phyloP scores from a whole-genome alignment of 2,113 vertebrate species.

The Strigops habroptila region DNA sequence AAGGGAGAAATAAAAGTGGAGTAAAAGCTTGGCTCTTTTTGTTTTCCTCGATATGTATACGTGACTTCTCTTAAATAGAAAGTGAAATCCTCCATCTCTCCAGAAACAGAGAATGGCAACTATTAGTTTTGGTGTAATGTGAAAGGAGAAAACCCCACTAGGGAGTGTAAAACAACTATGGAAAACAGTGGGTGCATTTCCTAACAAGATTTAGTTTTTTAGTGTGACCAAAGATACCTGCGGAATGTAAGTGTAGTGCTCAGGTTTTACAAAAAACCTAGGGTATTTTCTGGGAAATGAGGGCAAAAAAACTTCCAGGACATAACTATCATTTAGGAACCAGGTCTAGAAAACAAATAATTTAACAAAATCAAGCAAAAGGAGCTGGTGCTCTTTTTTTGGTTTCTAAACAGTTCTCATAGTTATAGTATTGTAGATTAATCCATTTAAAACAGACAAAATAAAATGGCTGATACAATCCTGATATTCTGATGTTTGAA shows the following conservation, averaged over 20 bases:
- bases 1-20: background rate
- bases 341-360: background rate
- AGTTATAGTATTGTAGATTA: background rate
- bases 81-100: background rate
- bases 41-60: rapidly evolving
- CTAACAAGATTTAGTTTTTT: background rate
- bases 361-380: background rate
- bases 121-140: background rate
- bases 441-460: background rate
- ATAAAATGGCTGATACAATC: background rate
- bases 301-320: background rate
- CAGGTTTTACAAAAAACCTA: background rate
- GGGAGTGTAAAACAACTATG: background rate
- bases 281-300: background rate
- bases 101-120: background rate
- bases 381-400: background rate
- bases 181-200: background rate
- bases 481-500: background rate
- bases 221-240: background rate
- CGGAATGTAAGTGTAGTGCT: background rate
- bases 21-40: background rate
- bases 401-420: background rate
- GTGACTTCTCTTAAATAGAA: background rate
- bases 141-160: background rate
- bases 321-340: background rate